Evolutionary conservation across 2,888 invertebrate species (phyloP).

Genomic region (Noctua pronuba): DNA sequence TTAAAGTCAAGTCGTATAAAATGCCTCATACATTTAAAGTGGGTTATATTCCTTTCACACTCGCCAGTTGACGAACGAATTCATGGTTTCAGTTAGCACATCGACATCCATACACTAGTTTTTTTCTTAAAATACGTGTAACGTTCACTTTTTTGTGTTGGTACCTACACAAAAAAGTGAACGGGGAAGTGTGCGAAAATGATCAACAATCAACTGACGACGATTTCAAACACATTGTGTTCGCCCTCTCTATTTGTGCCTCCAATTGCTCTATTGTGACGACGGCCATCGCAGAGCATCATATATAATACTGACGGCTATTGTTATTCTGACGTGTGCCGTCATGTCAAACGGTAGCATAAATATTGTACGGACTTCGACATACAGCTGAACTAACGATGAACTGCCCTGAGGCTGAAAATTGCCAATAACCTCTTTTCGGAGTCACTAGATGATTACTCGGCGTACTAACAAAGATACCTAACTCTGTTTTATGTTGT

Average conservation of each 20-base stretch:
- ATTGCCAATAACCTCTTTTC: background rate
- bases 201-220: constrained; percentile 29
- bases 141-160: no score
- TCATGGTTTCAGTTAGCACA: background rate
- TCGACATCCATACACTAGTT: background rate
- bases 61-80: no score
- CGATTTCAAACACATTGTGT: constrained; percentile 44
- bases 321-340: constrained; percentile 38
- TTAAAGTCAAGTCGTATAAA: no score
- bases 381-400: background rate
- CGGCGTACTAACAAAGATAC: background rate
- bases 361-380: constrained; percentile 23
- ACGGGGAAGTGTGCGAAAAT: constrained; percentile 25
- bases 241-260: constrained; percentile 31
- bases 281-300: no score
- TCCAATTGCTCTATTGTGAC: constrained; percentile 55
- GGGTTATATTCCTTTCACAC: no score
- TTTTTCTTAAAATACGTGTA: background rate
- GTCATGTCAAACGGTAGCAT: constrained; percentile 30
- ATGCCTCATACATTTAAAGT: no score
- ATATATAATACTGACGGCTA: no score
- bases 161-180: constrained; percentile 2
- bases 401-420: background rate
- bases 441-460: background rate
- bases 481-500: background rate